Evolutionary conservation across 2,797 vertebrate species (phyloP).

Genomic region (Clarias pachynema): DNA sequence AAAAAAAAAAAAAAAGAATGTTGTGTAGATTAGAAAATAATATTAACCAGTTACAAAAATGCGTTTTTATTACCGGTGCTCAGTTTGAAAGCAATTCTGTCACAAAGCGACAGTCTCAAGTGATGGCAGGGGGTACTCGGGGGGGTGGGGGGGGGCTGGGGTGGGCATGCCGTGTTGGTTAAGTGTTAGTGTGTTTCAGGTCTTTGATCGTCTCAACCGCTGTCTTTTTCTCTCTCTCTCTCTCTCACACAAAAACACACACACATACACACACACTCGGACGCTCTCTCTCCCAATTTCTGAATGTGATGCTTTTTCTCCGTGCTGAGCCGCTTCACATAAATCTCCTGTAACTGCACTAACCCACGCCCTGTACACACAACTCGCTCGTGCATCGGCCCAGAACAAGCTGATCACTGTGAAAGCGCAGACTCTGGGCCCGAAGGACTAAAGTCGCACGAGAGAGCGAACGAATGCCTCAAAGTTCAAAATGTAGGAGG

Average conservation of each 20-base stretch:
- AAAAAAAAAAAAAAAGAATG: conserved; percentile 69
- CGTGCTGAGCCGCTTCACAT: conserved; percentile 46
- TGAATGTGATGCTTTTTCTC: conserved; percentile 54
- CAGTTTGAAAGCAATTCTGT: conserved; percentile 59
- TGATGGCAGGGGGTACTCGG: conserved; percentile 44
- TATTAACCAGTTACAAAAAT: conserved; percentile 54
- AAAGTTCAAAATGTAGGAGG: conserved; percentile 25
- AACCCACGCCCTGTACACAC: conserved; percentile 1
- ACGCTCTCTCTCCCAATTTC: conserved; percentile 55
- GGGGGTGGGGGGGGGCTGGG: too few species aligned
- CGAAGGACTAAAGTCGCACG: conserved; percentile 45
- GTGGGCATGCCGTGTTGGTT: conserved; percentile 57
- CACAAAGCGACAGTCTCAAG: conserved; percentile 53
- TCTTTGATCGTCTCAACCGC: conserved; percentile 44
- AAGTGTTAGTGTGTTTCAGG: conserved; percentile 57
- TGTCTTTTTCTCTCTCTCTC: conserved; percentile 37
- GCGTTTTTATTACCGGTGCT: conserved; percentile 74
- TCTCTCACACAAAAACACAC: not conserved
- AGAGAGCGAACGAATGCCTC: conserved; percentile 38
- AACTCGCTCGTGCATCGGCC: conserved; percentile 12
- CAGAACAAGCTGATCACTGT: conserved; percentile 40
- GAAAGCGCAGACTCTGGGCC: conserved; percentile 29
- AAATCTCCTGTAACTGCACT: conserved; percentile 50
- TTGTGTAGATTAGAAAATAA: conserved; percentile 61
- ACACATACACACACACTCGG: not conserved